Evolutionary conservation across 64 coral and sea anemone species (phyloP).

Genomic region (Hydrozoanthus tunicans): DNA sequence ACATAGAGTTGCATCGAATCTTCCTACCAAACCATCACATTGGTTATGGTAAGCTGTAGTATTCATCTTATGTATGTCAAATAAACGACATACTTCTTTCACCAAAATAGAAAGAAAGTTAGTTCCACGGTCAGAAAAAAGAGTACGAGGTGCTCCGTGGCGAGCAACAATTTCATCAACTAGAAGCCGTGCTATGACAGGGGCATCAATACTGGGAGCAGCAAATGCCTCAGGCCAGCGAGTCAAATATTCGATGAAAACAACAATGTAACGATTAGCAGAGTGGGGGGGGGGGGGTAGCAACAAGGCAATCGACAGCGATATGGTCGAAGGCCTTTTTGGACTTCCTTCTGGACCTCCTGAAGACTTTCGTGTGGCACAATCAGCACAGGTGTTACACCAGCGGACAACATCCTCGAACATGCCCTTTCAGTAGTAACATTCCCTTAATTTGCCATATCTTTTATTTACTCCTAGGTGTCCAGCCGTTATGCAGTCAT

Average conservation of each 20-base stretch:
- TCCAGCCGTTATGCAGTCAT: background rate
- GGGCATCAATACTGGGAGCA: background rate
- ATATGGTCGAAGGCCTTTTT: background rate
- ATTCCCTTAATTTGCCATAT: background rate
- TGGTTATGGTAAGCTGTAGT: background rate
- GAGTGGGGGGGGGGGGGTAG: background rate
- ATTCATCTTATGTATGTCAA: background rate
- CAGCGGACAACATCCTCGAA: background rate
- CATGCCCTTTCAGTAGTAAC: background rate
- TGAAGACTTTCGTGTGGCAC: background rate
- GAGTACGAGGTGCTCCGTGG: background rate
- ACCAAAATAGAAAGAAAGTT: background rate
- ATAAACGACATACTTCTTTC: background rate
- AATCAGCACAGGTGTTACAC: background rate
- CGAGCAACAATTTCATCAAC: conserved; percentile 1
- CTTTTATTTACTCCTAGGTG: background rate
- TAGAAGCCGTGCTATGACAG: background rate
- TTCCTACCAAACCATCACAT: background rate
- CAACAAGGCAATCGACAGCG: background rate
- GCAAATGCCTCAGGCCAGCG: background rate
- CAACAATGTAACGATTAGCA: background rate
- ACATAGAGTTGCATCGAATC: background rate
- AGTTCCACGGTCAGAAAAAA: background rate
- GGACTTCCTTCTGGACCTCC: background rate
- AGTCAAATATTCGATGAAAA: background rate